Evolutionary conservation across 2,888 invertebrate species (phyloP).

Genomic region (Myopa testacea): DNA sequence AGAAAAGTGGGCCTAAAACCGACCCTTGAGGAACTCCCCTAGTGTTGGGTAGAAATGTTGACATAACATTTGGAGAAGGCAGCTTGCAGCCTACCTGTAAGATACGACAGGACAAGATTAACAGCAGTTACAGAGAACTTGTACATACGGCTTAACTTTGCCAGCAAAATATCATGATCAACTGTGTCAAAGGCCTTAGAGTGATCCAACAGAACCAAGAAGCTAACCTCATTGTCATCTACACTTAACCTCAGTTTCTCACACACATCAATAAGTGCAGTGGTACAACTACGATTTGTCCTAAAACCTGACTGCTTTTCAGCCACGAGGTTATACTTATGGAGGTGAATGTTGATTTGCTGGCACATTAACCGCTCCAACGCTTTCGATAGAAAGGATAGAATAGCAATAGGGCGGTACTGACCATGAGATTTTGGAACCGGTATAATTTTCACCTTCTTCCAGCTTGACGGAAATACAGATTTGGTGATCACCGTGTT

Average conservation of each 20-base stretch:
- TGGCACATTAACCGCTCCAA: too few species aligned
- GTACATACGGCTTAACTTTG: too few species aligned
- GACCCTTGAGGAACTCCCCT: background rate
- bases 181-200: background rate
- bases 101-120: too few species aligned
- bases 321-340: background rate
- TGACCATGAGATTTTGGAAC: background rate
- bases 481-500: background rate
- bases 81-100: too few species aligned
- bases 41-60: background rate
- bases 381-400: background rate
- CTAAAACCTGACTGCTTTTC: background rate
- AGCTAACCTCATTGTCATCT: background rate
- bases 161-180: too few species aligned
- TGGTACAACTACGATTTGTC: background rate
- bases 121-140: too few species aligned
- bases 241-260: background rate
- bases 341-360: background rate
- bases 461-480: background rate
- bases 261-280: background rate
- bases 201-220: background rate
- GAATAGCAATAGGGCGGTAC: constrained; percentile 5
- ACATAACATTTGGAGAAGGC: background rate
- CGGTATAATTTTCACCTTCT: constrained; percentile 3
- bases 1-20: background rate